Conservation (phyloP, 2,888 invertebrate species). For the Eledona agricola region DNA sequence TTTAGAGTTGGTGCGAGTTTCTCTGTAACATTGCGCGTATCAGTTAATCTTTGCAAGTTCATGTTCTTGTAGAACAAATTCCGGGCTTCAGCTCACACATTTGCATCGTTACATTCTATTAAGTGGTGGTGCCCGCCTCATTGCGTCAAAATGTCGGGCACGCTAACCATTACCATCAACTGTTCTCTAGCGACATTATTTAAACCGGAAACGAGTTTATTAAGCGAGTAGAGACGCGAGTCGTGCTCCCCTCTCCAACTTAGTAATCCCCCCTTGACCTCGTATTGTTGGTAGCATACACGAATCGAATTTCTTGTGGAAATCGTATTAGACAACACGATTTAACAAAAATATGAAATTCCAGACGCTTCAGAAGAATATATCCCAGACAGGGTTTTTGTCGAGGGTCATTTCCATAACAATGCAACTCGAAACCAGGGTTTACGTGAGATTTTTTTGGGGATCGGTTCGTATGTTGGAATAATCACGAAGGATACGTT, state of each 20-base stretch:
- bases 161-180: constrained; percentile 21
- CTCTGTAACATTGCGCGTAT: no score
- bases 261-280: neutral
- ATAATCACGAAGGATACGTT: constrained; percentile 7
- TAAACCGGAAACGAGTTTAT: constrained; percentile 20
- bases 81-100: constrained; percentile 43
- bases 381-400: no score
- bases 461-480: constrained; percentile 11
- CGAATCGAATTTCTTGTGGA: no score
- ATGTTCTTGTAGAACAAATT: neutral
- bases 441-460: constrained; percentile 14
- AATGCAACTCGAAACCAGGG: constrained; percentile 19
- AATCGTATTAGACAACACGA: no score
- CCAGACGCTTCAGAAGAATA: no score
- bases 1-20: no score
- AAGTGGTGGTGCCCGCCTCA: constrained; percentile 42
- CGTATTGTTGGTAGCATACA: no score
- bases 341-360: no score
- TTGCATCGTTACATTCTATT: constrained; percentile 51
- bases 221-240: constrained; percentile 7
- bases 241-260: constrained; percentile 1
- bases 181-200: constrained; percentile 18
- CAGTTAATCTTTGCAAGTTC: no score
- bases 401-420: constrained; percentile 28
- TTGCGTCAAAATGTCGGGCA: constrained; percentile 39